Evolutionary conservation across 2,797 vertebrate species (phyloP).

Genomic region (Tapera naevia): DNA sequence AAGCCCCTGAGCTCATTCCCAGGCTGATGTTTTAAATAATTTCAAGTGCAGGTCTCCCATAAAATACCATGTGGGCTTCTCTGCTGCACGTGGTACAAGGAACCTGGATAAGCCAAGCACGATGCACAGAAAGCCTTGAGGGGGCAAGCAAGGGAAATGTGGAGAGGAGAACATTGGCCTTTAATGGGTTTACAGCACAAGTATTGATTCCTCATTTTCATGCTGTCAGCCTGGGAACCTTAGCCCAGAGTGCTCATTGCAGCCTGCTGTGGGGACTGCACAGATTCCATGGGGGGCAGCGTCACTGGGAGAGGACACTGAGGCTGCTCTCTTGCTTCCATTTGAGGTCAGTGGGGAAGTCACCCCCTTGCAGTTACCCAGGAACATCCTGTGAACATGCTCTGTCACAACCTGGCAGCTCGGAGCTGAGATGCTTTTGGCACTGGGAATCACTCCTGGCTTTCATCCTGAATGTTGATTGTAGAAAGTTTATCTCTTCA

Average conservation of each 20-base stretch:
- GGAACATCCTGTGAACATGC: too few relatives aligned
- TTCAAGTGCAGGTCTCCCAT: background rate
- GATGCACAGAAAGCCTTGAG: background rate
- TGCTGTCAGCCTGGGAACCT: slow-evolving; percentile 2
- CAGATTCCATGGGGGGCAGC: background rate
- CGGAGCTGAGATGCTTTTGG: background rate
- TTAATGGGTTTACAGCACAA: background rate
- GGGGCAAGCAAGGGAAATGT: background rate
- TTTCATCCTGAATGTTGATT: background rate
- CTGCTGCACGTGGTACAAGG: background rate
- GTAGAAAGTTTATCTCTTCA: background rate
- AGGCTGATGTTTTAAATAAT: background rate
- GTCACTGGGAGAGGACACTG: too few relatives aligned
- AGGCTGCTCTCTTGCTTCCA: too few relatives aligned
- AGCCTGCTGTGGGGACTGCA: background rate
- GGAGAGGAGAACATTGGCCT: background rate
- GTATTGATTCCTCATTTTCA: slow-evolving; percentile 21
- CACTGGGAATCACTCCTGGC: background rate
- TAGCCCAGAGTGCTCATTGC: background rate
- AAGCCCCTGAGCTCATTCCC: background rate
- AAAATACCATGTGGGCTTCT: background rate
- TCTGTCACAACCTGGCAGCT: background rate
- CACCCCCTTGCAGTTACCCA: too few relatives aligned
- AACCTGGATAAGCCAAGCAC: background rate
- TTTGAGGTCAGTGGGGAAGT: too few relatives aligned